A percentile compares a stretch with the other conserved stretches of the same genome.
phyloP scores from a whole-genome alignment of 2,113 vertebrate species.

The Xenopus tropicalis region DNA sequence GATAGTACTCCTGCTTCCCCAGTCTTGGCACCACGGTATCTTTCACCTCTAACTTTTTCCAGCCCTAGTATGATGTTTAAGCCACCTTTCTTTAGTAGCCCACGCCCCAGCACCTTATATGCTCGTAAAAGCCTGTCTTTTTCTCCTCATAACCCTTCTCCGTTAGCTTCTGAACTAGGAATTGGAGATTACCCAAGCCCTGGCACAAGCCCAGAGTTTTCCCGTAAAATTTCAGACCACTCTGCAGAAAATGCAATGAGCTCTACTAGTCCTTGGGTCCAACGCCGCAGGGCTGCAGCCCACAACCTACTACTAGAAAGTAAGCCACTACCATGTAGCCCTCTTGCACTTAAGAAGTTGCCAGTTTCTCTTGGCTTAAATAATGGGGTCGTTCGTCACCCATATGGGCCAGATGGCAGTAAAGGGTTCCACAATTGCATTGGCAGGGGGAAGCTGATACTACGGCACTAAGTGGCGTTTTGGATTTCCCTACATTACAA shows the following conservation, averaged over 20 bases:
- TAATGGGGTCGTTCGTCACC: conserved; percentile 38
- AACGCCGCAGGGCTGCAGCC: conserved; percentile 37
- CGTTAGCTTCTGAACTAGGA: conserved; percentile 21
- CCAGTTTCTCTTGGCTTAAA: not conserved
- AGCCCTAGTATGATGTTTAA: conserved; percentile 26
- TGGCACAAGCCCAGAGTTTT: not conserved
- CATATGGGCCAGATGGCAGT: conserved; percentile 48
- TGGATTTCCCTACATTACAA: not conserved
- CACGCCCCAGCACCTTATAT: conserved; percentile 24
- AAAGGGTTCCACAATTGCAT: conserved; percentile 51
- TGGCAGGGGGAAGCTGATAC: conserved; percentile 50
- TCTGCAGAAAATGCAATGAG: not conserved
- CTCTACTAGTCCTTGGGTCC: conserved; percentile 48
- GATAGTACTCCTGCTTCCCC: rapidly evolving
- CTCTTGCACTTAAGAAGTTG: not conserved
- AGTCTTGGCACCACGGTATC: not conserved
- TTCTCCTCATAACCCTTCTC: conserved; percentile 38
- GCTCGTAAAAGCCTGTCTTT: conserved; percentile 31
- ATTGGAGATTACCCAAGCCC: not conserved
- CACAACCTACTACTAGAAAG: not conserved
- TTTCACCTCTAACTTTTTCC: not conserved
- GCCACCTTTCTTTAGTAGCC: conserved; percentile 11
- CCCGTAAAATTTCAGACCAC: conserved; percentile 38
- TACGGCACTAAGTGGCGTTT: conserved; percentile 42
- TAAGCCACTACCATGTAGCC: rapidly evolving